Evolutionary conservation across 92 coral and sea anemone species (phyloP).

Genomic region (Chrysogorgia sp.): DNA sequence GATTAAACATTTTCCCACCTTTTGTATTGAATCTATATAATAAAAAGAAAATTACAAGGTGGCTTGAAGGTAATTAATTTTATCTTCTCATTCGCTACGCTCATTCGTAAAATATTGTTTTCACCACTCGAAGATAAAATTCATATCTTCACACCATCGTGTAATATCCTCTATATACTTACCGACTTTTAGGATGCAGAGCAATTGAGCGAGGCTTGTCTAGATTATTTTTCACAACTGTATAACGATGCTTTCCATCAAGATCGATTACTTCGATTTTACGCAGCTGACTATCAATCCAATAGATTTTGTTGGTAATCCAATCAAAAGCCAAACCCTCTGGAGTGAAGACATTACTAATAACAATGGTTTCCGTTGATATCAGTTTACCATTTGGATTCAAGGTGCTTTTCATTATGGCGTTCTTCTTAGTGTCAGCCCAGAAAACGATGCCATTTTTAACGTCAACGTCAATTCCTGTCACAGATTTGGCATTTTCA

Average conservation of each 20-base stretch:
- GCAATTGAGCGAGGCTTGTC: conserved; percentile 85
- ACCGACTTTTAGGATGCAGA: conserved; percentile 73
- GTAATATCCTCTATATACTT: conserved; percentile 9
- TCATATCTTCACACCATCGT: background rate
- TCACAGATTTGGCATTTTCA: conserved; percentile 23
- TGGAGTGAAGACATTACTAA: conserved; percentile 29
- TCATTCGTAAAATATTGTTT: no score
- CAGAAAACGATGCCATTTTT: conserved; percentile 69
- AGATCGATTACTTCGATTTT: conserved; percentile 85
- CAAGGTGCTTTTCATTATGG: conserved; percentile 26
- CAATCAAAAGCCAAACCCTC: conserved; percentile 80
- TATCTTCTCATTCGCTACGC: no score
- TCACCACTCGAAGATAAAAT: no score
- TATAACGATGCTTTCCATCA: conserved; percentile 67
- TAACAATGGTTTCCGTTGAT: conserved; percentile 6
- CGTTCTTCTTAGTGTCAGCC: conserved; percentile 71
- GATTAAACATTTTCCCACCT: no score
- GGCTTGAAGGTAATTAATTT: no score
- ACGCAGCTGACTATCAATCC: conserved; percentile 81
- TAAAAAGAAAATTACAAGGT: no score
- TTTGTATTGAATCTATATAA: no score
- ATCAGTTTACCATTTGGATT: conserved; percentile 12
- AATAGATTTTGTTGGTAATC: conserved; percentile 83
- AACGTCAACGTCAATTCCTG: conserved; percentile 77
- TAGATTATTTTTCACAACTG: conserved; percentile 52